Evolutionary conservation across 2,888 invertebrate genomes (phyloP).

Genomic region (Drosophila engyochracea): DNA sequence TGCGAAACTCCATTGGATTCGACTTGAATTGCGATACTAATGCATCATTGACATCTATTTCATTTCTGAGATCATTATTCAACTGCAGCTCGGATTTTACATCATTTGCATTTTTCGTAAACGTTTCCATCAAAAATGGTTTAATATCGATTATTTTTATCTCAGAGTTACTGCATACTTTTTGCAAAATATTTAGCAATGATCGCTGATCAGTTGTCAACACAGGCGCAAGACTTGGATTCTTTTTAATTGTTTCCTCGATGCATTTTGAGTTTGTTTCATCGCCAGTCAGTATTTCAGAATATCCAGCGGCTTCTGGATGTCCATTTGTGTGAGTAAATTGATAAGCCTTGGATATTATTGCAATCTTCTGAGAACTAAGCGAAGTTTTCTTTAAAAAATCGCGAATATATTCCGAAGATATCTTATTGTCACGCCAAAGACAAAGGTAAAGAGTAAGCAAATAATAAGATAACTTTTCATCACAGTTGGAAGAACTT

Average conservation of each 20-base stretch:
- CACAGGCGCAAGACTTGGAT: conserved; percentile 19
- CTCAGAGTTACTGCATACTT: conserved; percentile 22
- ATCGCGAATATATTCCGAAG: conserved; percentile 28
- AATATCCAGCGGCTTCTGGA: neutral
- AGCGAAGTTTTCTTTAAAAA: conserved; percentile 37
- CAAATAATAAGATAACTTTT: conserved; percentile 48
- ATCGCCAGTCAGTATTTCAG: neutral
- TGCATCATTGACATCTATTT: conserved; percentile 25
- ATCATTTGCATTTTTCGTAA: conserved; percentile 13
- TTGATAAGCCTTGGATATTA: conserved; percentile 47
- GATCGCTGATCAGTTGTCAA: conserved; percentile 27
- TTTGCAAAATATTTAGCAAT: conserved; percentile 49
- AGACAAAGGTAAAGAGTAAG: conserved; percentile 50
- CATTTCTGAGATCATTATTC: conserved; percentile 34
- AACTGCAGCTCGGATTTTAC: conserved; percentile 27
- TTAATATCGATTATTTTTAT: conserved; percentile 38
- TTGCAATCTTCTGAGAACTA: conserved; percentile 42
- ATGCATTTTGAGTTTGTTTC: conserved; percentile 21
- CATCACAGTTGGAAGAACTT: conserved; percentile 14
- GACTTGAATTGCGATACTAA: conserved; percentile 37
- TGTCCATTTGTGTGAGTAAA: conserved; percentile 32
- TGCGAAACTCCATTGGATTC: conserved; percentile 75
- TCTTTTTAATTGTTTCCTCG: conserved; percentile 17
- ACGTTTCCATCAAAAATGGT: conserved; percentile 39
- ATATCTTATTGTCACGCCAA: conserved; percentile 46